phyloP scores from a whole-genome alignment of 2,888 invertebrate species.

The Drosophila neonasuta region DNA sequence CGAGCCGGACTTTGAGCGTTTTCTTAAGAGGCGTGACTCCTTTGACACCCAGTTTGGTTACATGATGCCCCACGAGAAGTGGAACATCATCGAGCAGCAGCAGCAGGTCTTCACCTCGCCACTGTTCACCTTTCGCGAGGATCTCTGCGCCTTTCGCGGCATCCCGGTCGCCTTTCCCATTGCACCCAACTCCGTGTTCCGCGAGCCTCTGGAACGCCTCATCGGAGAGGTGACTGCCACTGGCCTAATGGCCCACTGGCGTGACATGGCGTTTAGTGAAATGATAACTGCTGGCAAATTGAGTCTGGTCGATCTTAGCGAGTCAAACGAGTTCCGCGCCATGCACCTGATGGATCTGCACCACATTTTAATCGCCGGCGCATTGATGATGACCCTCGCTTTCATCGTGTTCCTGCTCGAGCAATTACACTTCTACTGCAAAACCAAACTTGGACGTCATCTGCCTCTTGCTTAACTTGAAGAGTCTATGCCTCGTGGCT shows the following conservation, averaged over 20 bases:
- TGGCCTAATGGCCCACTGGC: constrained; percentile 44
- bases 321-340: constrained; percentile 17
- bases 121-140: constrained; percentile 29
- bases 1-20: constrained; percentile 8
- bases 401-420: constrained; percentile 25
- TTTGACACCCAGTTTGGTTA: constrained; percentile 19
- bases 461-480: not conserved
- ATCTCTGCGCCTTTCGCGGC: constrained; percentile 9
- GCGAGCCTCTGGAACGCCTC: constrained; percentile 38
- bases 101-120: constrained; percentile 48
- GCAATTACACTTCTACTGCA: constrained; percentile 3
- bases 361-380: constrained; percentile 18
- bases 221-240: constrained; percentile 41
- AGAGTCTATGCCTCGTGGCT: too few relatives aligned
- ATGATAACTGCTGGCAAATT: constrained; percentile 48
- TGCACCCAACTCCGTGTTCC: constrained; percentile 27
- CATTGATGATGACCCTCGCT: constrained; percentile 18
- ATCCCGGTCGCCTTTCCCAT: constrained; percentile 20
- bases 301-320: constrained; percentile 11
- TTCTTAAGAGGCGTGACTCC: constrained; percentile 11
- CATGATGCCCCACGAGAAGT: constrained; percentile 48
- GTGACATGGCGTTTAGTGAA: constrained; percentile 45
- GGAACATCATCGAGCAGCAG: constrained; percentile 38
- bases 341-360: constrained; percentile 22
- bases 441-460: not conserved